Evolutionary conservation across 2,113 vertebrate genomes (phyloP).

Genomic region (Oxygymnocypris stewartii): DNA sequence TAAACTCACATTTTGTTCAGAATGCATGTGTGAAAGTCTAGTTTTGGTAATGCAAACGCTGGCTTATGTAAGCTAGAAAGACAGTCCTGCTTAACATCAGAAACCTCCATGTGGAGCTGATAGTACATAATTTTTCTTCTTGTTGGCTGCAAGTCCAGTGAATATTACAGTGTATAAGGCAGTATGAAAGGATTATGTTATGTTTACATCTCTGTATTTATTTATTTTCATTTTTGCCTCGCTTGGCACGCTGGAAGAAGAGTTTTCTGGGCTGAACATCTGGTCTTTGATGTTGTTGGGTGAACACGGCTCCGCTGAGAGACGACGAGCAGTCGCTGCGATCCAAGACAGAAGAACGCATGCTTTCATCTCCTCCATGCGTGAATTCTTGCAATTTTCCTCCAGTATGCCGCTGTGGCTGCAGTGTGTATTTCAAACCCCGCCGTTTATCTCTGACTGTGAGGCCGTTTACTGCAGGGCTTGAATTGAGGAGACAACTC

Average conservation of each 20-base stretch:
- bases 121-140: not conserved
- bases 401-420: slow-evolving; percentile 64
- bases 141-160: not conserved
- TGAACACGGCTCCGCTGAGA: slow-evolving; percentile 59
- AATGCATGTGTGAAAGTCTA: not conserved
- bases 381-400: slow-evolving; percentile 68
- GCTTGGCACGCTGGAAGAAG: slow-evolving; percentile 59
- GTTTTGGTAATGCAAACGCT: not conserved
- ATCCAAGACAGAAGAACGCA: slow-evolving; percentile 66
- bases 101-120: not conserved
- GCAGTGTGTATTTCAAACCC: slow-evolving; percentile 70
- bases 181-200: slow-evolving; percentile 52
- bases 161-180: not conserved
- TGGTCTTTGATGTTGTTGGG: slow-evolving; percentile 69
- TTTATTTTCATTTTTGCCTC: slow-evolving; percentile 28
- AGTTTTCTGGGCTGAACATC: slow-evolving; percentile 55
- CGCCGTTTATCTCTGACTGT: slow-evolving; percentile 66
- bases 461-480: slow-evolving; percentile 65
- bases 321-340: slow-evolving; percentile 64
- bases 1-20: not conserved
- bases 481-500: too few species aligned
- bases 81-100: not conserved
- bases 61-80: not conserved
- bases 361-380: slow-evolving; percentile 75
- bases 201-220: slow-evolving; percentile 53